Base-by-base conservation (phyloP, 2,113 vertebrate genomes). In the Eudyptes chrysolophus region DNA sequence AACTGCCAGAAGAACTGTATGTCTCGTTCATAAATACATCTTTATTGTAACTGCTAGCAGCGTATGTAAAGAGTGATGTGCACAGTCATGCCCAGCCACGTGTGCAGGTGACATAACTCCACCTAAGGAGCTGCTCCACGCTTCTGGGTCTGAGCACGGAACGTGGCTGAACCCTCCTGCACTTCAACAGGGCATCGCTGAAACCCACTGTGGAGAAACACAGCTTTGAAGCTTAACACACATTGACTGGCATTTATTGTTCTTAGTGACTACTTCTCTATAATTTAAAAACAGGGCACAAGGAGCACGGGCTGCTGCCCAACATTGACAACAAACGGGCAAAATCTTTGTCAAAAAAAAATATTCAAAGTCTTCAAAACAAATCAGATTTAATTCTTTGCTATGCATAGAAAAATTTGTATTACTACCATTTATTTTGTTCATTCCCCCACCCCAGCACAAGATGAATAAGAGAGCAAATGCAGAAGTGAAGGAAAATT, bases 11-110 rank as follows among this genome's bases (percentile, higher is more conserved):
- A 51, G 24, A 42, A 13, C 57, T 26, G 22, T 4, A 11, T 10
- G 34, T 29, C 58, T 44, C 15, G 1, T 8, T 34, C 38, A 22
- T 3, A 55, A 13, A 15, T 7, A 13, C 14, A 11, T 5, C 36
- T 25, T 7, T 16, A 11, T 1, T 4, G 32, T 16, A 40, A 19
- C 57, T 16, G 2, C 17, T 3, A 6, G 18, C 61, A 34, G 4
- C 20, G 46, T 3, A 3, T 0, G 10, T 1, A 4, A 10, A 13
- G 38, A 8, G 69, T 2, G 29, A 26, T 6, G 22, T 3, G 40
- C 26, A 4, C 11, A 7, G 49, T 5, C 19, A 0, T 9, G 10
- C 30, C 62, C 64, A n/a, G 29, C 44, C 54, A 7, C 0, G 16
- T 4, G 17, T 2, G 51, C n/a, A 19, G 34, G 61, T 11, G 44